phyloP scores from a whole-genome alignment of 2,113 vertebrate species.

The Arizona elegans region DNA sequence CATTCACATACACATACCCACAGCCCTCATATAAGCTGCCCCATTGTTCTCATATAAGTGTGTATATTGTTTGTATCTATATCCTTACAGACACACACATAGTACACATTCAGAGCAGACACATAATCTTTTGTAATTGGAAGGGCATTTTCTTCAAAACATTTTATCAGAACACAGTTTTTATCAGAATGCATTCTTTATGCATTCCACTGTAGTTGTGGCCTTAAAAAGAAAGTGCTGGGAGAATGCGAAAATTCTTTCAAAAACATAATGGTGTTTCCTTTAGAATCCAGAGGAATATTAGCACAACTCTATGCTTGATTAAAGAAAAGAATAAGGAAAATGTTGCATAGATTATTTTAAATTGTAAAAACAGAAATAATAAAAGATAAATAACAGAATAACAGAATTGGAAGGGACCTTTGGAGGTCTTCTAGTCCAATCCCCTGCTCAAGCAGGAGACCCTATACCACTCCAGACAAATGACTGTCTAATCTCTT shows the following conservation, averaged over 20 bases:
- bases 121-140: neutral
- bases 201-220: neutral
- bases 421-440: neutral
- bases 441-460: neutral
- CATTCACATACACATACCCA: neutral
- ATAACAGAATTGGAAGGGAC: neutral
- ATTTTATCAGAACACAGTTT: neutral
- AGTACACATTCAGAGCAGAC: neutral
- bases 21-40: neutral
- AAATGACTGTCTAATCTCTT: neutral
- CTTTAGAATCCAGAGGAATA: neutral
- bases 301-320: too few species aligned
- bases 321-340: neutral
- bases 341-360: neutral
- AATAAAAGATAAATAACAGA: neutral
- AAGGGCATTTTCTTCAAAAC: slow-evolving; percentile 14
- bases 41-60: slow-evolving; percentile 1
- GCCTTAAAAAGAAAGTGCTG: neutral
- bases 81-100: neutral
- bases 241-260: neutral
- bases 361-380: neutral
- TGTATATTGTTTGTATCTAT: neutral
- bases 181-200: slow-evolving; percentile 4
- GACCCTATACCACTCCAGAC: too few species aligned
- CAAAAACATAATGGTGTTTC: neutral